A percentile compares a stretch with the other conserved stretches of the same genome.
Conservation (phyloP, 2,888 invertebrate genomes). For the Crocallis elinguaria region DNA sequence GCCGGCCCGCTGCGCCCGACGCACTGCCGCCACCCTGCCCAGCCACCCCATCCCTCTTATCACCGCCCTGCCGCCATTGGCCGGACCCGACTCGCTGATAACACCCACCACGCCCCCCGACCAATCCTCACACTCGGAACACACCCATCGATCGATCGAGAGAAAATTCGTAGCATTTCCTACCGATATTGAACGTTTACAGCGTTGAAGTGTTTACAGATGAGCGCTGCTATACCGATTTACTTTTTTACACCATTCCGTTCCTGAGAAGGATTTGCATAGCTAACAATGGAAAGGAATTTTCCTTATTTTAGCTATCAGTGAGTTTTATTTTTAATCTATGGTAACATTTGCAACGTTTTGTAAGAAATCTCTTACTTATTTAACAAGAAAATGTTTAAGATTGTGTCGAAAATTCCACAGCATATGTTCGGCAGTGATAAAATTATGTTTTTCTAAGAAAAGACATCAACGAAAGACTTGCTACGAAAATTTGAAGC, state of each 20-base stretch:
- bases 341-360: neutral
- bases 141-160: slow-evolving; percentile 80
- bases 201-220: slow-evolving; percentile 66
- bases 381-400: too few species aligned
- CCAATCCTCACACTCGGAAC: slow-evolving; percentile 65
- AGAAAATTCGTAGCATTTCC: slow-evolving; percentile 72
- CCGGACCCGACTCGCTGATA: slow-evolving; percentile 63
- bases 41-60: slow-evolving; percentile 80
- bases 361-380: neutral
- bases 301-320: slow-evolving; percentile 16
- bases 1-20: slow-evolving; percentile 65
- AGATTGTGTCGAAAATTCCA: too few species aligned
- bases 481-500: slow-evolving; percentile 13
- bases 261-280: slow-evolving; percentile 44
- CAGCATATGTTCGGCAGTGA: too few species aligned
- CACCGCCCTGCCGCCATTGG: slow-evolving; percentile 68
- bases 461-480: slow-evolving; percentile 21
- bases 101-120: slow-evolving; percentile 77
- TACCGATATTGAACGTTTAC: slow-evolving; percentile 72
- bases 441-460: neutral
- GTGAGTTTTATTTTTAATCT: slow-evolving; percentile 7
- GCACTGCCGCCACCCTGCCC: slow-evolving; percentile 74
- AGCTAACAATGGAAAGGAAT: slow-evolving; percentile 24
- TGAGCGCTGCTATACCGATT: slow-evolving; percentile 51
- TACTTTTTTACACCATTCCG: slow-evolving; percentile 51